Percentiles rank a stretch among this genome's conserved stretches.
Conservation (phyloP, 2,113 vertebrate species). For the Paramormyrops kingsleyae region DNA sequence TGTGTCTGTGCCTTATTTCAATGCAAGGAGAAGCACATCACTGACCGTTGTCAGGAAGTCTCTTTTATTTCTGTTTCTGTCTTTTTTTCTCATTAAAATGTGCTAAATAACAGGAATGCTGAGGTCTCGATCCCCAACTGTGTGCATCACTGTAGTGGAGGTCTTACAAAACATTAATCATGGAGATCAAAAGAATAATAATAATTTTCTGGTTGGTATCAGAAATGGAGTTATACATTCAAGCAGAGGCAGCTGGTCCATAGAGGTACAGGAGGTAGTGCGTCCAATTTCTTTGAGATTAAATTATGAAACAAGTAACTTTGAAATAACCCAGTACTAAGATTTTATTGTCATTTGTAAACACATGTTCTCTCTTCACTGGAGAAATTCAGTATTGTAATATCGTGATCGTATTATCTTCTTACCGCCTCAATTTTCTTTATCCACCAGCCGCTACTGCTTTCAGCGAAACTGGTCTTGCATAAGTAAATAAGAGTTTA, state of each 20-base stretch:
- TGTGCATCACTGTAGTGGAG: conserved; percentile 6
- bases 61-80: conserved; percentile 52
- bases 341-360: neutral
- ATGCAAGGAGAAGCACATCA: conserved; percentile 98
- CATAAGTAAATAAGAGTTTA: neutral
- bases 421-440: neutral
- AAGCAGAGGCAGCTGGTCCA: neutral
- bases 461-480: neutral
- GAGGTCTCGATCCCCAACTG: conserved; percentile 10
- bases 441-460: neutral
- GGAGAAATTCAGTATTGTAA: neutral
- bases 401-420: neutral
- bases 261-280: neutral
- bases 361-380: neutral
- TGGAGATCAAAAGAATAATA: neutral
- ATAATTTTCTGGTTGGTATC: neutral
- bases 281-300: neutral
- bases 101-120: conserved; percentile 25
- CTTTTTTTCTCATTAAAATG: conserved; percentile 46
- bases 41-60: conserved; percentile 45
- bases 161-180: neutral
- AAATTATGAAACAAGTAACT: neutral
- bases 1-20: conserved; percentile 97
- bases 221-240: neutral
- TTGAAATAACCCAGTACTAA: neutral